phyloP scores from a whole-genome alignment of 2,888 invertebrate genomes.

The Acronicta psi region DNA sequence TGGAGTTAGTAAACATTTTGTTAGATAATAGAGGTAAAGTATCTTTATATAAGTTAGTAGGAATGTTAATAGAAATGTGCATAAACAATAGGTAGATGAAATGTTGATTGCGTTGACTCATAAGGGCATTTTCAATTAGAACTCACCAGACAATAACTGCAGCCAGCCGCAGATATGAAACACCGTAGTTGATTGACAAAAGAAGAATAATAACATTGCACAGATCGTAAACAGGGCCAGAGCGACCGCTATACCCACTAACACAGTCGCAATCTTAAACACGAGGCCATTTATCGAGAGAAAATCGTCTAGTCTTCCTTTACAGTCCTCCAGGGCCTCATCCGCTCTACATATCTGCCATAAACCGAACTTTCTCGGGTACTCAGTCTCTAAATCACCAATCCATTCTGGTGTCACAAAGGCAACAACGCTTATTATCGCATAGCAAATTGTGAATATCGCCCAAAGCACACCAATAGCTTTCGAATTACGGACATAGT shows the following conservation, averaged over 20 bases:
- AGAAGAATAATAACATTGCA: constrained; percentile 97
- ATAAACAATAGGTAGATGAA: too few relatives aligned
- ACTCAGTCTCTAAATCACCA: constrained; percentile 94
- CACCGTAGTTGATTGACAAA: constrained; percentile 96
- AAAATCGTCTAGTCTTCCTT: constrained; percentile 95
- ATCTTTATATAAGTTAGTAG: not conserved
- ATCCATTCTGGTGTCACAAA: constrained; percentile 98
- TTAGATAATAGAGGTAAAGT: not conserved
- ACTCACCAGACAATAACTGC: constrained; percentile 97
- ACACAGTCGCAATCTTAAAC: constrained; percentile 96
- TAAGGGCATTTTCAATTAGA: constrained; percentile 3
- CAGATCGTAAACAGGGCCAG: constrained; percentile 96
- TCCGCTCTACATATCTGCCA: constrained; percentile 96
- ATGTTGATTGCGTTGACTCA: constrained; percentile 4
- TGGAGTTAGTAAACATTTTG: constrained; percentile 6
- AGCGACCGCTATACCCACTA: constrained; percentile 95
- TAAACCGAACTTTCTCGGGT: constrained; percentile 97
- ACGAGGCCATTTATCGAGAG: constrained; percentile 94
- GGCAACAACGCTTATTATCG: constrained; percentile 97
- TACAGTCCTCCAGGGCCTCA: constrained; percentile 94
- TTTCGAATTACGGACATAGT: constrained; percentile 97
- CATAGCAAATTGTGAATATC: constrained; percentile 98
- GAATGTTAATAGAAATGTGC: not conserved
- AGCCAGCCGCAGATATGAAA: constrained; percentile 98
- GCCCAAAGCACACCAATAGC: constrained; percentile 99